These are phyloP conservation scores for Drosophila formosana DNA, from an alignment of 2,888 invertebrate genomes.

Conservation along the genomic window DNA sequence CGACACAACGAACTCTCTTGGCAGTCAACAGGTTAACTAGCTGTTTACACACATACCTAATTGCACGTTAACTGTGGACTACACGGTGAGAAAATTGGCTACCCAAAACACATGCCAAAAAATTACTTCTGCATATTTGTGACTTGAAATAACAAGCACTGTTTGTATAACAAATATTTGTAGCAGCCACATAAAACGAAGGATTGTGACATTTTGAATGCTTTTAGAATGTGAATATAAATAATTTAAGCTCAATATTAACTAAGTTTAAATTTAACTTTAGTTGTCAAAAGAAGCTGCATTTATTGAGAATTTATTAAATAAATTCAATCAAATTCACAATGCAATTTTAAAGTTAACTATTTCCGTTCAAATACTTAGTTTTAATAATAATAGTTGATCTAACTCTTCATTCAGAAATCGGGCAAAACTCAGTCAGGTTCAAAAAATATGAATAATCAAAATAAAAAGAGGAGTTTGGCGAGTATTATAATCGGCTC, in stretches of 20 bases:
- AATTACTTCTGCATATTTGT: neutral
- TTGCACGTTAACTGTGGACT: neutral
- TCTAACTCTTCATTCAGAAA: too few species aligned
- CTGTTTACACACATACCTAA: slow-evolving; percentile 25
- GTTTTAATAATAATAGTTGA: too few species aligned
- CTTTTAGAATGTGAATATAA: neutral
- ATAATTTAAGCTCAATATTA: too few species aligned
- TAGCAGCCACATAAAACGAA: neutral
- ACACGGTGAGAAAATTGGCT: neutral
- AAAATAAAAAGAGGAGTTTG: neutral
- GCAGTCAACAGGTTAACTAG: slow-evolving; percentile 30
- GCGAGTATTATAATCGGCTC: neutral
- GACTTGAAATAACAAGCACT: neutral
- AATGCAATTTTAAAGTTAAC: too few species aligned
- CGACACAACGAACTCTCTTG: slow-evolving; percentile 77
- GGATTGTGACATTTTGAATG: neutral
- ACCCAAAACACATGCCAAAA: neutral
- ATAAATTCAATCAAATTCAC: too few species aligned
- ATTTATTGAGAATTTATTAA: too few species aligned
- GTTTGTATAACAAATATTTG: neutral
- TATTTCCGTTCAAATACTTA: too few species aligned
- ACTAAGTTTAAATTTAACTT: too few species aligned
- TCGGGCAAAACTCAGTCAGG: too few species aligned
- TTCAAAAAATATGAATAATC: too few species aligned
- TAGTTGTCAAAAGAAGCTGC: too few species aligned